Conservation (phyloP, 2,888 invertebrate genomes). For the Sesia apiformis region DNA sequence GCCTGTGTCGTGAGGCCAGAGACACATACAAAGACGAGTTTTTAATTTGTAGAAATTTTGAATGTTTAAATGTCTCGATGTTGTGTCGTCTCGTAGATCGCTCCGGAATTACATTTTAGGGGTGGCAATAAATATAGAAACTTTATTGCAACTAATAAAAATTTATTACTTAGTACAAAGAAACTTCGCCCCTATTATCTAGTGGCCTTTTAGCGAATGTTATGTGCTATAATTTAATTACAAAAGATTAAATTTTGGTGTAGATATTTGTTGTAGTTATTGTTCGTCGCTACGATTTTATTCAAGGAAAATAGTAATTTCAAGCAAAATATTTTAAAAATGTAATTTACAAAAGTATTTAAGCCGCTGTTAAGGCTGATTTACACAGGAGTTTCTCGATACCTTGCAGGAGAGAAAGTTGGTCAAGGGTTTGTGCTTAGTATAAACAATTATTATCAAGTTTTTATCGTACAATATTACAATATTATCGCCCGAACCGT, state of each 20-base stretch:
- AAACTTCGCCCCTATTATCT: conserved; percentile 5
- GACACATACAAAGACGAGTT: neutral
- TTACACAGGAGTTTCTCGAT: too few relatives aligned
- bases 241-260: conserved; percentile 26
- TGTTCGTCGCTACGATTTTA: conserved; percentile 17
- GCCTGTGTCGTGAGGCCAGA: too few relatives aligned
- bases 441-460: too few relatives aligned
- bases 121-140: conserved; percentile 10
- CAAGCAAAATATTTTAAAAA: conserved; percentile 23
- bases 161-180: neutral
- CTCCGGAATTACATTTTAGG: conserved; percentile 16
- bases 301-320: conserved; percentile 28
- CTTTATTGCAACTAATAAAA: neutral
- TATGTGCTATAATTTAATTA: conserved; percentile 13
- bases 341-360: conserved; percentile 46
- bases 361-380: conserved; percentile 26
- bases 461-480: too few relatives aligned
- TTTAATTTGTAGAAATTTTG: conserved; percentile 15
- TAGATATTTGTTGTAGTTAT: conserved; percentile 22
- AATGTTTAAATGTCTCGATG: conserved; percentile 43
- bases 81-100: conserved; percentile 42
- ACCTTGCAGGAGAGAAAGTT: too few relatives aligned
- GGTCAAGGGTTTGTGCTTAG: too few relatives aligned
- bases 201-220: conserved; percentile 31
- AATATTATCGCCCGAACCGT: too few relatives aligned